Percentiles rank a stretch among this genome's conserved stretches.
Conservation (phyloP, 2,797 vertebrate species). For the Balearica regulorum region DNA sequence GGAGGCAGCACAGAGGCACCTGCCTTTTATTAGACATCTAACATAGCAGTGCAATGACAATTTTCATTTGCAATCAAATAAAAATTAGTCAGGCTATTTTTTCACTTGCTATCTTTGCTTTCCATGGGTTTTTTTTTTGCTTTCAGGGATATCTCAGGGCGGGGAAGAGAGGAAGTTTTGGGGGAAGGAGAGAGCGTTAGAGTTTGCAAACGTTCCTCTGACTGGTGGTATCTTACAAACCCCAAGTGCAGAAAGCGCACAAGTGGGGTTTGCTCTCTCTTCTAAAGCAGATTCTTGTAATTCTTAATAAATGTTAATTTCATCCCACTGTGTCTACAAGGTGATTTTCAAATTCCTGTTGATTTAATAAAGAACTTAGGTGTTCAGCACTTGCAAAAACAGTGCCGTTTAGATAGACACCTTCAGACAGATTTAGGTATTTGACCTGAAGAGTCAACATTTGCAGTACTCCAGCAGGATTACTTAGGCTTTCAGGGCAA, state of each 20-base stretch:
- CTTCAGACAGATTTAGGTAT: background rate
- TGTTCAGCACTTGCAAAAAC: background rate
- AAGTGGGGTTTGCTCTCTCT: background rate
- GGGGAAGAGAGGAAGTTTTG: background rate
- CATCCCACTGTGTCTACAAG: background rate
- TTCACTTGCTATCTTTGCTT: background rate
- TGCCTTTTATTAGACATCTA: background rate
- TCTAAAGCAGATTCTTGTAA: background rate
- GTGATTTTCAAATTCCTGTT: slow-evolving; percentile 2
- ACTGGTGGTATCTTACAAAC: background rate
- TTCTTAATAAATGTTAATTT: background rate
- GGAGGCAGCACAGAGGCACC: background rate
- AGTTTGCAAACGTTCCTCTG: background rate
- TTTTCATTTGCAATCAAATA: background rate
- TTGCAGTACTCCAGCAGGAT: slow-evolving; percentile 1
- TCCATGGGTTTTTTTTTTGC: too few species aligned
- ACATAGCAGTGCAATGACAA: background rate
- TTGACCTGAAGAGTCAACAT: slow-evolving; percentile 38
- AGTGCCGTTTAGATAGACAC: background rate
- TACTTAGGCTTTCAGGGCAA: background rate
- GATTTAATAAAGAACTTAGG: background rate
- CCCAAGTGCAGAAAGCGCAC: background rate
- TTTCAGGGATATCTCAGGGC: background rate
- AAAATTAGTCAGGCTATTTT: background rate
- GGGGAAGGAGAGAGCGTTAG: background rate